phyloP scores from a whole-genome alignment of 1,140 invertebrate species.

The Brachionus calyciflorus region DNA sequence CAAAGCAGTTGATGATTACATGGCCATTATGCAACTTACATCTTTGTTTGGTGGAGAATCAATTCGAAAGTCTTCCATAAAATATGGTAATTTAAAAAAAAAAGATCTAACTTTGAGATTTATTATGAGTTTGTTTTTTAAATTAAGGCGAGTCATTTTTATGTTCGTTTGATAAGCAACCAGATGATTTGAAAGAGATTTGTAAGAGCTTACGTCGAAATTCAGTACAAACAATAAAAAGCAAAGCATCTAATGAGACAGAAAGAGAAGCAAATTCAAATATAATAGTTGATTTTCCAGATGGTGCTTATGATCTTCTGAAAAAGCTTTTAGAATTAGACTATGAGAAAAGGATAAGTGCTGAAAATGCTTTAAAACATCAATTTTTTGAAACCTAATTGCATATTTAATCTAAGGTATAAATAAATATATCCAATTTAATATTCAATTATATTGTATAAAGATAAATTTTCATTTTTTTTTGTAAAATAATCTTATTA shows the following conservation, averaged over 20 bases:
- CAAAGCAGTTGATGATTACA: slow-evolving; percentile 73
- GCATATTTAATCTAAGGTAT: not conserved
- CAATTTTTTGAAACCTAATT: slow-evolving; percentile 52
- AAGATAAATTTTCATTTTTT: too few species aligned
- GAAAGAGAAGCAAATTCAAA: slow-evolving; percentile 46
- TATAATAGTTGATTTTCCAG: slow-evolving; percentile 50
- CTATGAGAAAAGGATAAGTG: slow-evolving; percentile 56
- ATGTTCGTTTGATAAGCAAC: slow-evolving; percentile 59
- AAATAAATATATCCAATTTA: too few species aligned
- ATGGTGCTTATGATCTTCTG: slow-evolving; percentile 56
- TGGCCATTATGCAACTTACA: slow-evolving; percentile 77
- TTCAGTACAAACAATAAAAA: not conserved
- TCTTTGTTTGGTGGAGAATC: slow-evolving; percentile 72
- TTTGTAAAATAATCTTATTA: too few species aligned
- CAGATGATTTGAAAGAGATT: slow-evolving; percentile 28
- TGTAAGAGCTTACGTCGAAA: slow-evolving; percentile 1
- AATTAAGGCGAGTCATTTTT: slow-evolving; percentile 63
- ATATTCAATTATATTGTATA: too few species aligned
- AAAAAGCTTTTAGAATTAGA: slow-evolving; percentile 56
- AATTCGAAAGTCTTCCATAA: slow-evolving; percentile 69
- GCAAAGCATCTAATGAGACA: too few species aligned
- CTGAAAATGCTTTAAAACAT: slow-evolving; percentile 56
- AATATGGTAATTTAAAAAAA: slow-evolving; percentile 65
- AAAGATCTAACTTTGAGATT: not conserved
- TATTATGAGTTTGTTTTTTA: slow-evolving; percentile 51